phyloP scores from a whole-genome alignment of 2,888 invertebrate genomes.

The Tineola bisselliella region DNA sequence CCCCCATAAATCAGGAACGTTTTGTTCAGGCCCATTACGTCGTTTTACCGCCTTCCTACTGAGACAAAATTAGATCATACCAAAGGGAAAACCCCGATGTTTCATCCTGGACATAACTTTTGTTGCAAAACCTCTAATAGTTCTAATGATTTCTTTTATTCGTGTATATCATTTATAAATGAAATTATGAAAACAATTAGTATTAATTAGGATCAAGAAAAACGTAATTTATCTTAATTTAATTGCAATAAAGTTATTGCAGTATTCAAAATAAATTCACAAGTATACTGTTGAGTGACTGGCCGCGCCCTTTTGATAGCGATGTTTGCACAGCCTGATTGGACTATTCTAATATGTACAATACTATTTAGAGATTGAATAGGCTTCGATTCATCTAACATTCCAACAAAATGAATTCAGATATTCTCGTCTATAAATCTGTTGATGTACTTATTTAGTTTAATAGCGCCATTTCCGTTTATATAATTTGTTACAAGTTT shows the following conservation, averaged over 20 bases:
- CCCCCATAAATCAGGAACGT: conserved; percentile 57
- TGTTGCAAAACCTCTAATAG: conserved; percentile 49
- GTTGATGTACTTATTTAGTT: neutral
- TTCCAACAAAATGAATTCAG: neutral
- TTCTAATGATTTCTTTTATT: conserved; percentile 24
- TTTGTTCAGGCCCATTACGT: conserved; percentile 57
- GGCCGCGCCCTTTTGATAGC: neutral
- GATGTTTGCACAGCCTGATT: neutral
- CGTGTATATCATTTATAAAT: no score
- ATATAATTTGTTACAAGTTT: neutral
- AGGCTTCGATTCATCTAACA: neutral
- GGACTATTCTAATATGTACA: neutral
- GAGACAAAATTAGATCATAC: conserved; percentile 61
- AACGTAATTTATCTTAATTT: no score
- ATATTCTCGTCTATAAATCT: neutral
- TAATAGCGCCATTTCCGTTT: neutral
- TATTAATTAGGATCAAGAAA: no score
- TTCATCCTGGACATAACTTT: conserved; percentile 43
- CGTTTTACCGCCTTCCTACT: conserved; percentile 59
- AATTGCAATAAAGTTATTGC: no score
- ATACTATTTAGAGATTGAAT: neutral
- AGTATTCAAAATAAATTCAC: no score
- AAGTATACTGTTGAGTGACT: neutral
- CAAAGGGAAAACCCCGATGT: conserved; percentile 40
- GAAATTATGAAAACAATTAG: no score